Evolutionary conservation across 64 coral and sea anemone genomes (phyloP).

Genomic region (Montipora sp.): DNA sequence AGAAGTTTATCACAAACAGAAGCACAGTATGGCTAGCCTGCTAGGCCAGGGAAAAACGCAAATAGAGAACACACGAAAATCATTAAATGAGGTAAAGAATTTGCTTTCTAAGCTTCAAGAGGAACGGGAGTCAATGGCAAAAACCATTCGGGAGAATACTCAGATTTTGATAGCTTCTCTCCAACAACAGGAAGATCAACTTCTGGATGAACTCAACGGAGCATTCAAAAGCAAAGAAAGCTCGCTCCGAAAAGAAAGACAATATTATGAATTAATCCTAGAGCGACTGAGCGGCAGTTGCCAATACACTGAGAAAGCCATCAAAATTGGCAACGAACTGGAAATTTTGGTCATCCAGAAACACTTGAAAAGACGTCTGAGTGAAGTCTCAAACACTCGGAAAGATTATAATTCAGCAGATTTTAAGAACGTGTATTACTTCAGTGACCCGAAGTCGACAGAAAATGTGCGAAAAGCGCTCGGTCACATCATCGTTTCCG

Average conservation of each 20-base stretch:
- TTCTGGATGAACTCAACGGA: constrained; percentile 65
- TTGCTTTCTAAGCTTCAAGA: constrained; percentile 74
- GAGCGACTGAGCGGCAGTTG: constrained; percentile 78
- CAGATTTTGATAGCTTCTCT: constrained; percentile 70
- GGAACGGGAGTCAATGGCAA: constrained; percentile 61
- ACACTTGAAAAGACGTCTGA: constrained; percentile 80
- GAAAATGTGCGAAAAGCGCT: constrained; percentile 66
- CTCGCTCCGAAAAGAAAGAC: constrained; percentile 73
- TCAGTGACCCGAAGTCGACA: constrained; percentile 61
- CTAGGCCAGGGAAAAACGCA: constrained; percentile 78
- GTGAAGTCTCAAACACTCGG: constrained; percentile 73
- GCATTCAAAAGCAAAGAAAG: constrained; percentile 82
- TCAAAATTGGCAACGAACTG: constrained; percentile 92
- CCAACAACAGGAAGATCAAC: constrained; percentile 62
- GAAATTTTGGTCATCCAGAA: constrained; percentile 95
- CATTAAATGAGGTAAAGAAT: constrained; percentile 87
- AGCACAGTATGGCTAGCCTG: constrained; percentile 84
- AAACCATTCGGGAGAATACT: constrained; percentile 67
- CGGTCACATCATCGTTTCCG: constrained; percentile 73
- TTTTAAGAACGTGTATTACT: constrained; percentile 67
- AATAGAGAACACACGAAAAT: constrained; percentile 87
- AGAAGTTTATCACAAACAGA: constrained; percentile 92
- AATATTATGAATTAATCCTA: constrained; percentile 75
- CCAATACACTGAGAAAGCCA: constrained; percentile 83
- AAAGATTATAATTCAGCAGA: constrained; percentile 51